phyloP scores from a whole-genome alignment of 2,113 vertebrate genomes.

The Corythaixoides concolor region DNA sequence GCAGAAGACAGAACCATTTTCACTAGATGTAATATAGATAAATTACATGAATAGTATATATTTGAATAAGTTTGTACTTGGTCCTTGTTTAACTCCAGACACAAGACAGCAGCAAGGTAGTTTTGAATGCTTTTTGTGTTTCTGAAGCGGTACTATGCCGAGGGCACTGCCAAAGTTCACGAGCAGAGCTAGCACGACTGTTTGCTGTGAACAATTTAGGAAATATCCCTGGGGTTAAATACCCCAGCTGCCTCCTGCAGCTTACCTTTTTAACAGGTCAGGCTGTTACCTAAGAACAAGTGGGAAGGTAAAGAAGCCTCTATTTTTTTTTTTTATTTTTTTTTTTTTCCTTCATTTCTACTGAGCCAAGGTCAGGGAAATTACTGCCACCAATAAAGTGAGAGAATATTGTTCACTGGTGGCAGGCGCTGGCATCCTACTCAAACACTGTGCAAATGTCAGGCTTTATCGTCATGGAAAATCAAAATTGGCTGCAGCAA shows the following conservation, averaged over 20 bases:
- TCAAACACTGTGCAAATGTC: background rate
- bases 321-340: background rate
- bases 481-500: background rate
- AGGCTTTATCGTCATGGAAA: background rate
- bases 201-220: background rate
- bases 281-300: background rate
- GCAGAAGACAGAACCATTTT: background rate
- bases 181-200: background rate
- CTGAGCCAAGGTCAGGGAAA: background rate
- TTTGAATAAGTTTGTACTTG: background rate
- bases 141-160: accelerated
- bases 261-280: background rate
- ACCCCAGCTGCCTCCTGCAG: background rate
- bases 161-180: background rate
- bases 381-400: background rate
- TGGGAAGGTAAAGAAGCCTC: background rate
- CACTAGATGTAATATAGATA: background rate
- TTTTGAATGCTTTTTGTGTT: background rate
- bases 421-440: background rate
- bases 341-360: background rate
- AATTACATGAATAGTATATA: background rate
- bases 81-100: background rate
- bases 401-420: background rate
- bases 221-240: background rate
- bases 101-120: background rate